Evolutionary conservation across 2,113 vertebrate genomes (phyloP).

Genomic region (Planiliza haematocheilus): DNA sequence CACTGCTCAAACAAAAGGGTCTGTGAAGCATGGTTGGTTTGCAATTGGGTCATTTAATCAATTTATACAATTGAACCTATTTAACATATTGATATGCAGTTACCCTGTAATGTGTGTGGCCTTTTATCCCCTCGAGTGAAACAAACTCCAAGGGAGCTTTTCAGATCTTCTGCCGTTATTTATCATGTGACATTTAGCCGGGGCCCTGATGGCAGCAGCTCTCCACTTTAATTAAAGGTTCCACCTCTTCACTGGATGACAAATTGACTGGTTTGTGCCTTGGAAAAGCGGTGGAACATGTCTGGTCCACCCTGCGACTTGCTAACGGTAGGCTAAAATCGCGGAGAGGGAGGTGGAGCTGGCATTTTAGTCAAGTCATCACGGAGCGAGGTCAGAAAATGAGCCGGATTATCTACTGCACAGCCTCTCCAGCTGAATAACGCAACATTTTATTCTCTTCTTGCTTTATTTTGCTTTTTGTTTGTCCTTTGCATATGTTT

Average conservation of each 20-base stretch:
- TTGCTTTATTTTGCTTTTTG: no score
- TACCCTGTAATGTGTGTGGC: constrained; percentile 72
- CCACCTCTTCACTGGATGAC: constrained; percentile 79
- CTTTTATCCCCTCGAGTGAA: constrained; percentile 67
- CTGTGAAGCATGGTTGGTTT: constrained; percentile 62
- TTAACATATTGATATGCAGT: constrained; percentile 81
- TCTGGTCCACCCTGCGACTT: constrained; percentile 49
- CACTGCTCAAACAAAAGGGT: constrained; percentile 58
- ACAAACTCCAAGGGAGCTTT: constrained; percentile 65
- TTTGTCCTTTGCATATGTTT: not conserved
- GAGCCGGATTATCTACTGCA: constrained; percentile 22
- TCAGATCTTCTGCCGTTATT: constrained; percentile 79
- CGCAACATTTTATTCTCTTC: not conserved
- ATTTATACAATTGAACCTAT: constrained; percentile 79
- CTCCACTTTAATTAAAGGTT: constrained; percentile 85
- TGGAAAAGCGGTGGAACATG: constrained; percentile 67
- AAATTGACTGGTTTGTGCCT: constrained; percentile 79
- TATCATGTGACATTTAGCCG: constrained; percentile 82
- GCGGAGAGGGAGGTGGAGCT: constrained; percentile 33
- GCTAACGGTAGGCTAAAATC: constrained; percentile 45
- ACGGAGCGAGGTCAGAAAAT: constrained; percentile 24
- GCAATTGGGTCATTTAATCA: constrained; percentile 74
- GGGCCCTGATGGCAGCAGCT: constrained; percentile 71
- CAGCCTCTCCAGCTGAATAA: not conserved
- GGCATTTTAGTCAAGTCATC: constrained; percentile 59